A percentile compares a stretch with the other conserved stretches of the same genome.
These are phyloP conservation scores for Platygyra sinensis DNA, from an alignment of 64 coral and sea anemone genomes.

Conservation along the genomic window DNA sequence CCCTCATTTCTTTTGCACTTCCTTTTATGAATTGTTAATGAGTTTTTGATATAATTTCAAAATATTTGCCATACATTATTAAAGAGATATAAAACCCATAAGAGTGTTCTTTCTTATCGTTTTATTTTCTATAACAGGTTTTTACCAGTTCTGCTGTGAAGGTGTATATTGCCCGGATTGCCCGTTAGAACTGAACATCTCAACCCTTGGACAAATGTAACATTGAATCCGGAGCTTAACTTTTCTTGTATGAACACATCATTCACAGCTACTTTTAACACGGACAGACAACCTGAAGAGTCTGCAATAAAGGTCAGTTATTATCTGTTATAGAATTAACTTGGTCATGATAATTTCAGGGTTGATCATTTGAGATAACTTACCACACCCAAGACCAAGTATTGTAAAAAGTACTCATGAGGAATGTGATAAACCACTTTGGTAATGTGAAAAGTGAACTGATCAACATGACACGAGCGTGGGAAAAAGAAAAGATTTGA, in stretches of 20 bases:
- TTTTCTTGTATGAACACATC: constrained; percentile 37
- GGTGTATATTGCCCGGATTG: constrained; percentile 57
- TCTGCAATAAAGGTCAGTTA: constrained; percentile 26
- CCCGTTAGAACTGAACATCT: constrained; percentile 44
- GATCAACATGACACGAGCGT: too few species aligned
- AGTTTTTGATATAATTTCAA: too few species aligned
- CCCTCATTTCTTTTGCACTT: too few species aligned
- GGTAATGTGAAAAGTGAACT: too few species aligned
- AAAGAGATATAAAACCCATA: too few species aligned
- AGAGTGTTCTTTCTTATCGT: background rate
- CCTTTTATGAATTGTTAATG: too few species aligned
- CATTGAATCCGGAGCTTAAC: constrained; percentile 13
- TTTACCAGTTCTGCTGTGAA: constrained; percentile 54
- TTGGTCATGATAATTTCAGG: too few species aligned
- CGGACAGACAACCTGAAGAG: constrained; percentile 25
- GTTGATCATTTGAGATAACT: background rate
- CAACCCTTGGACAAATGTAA: background rate
- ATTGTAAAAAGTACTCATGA: too few species aligned
- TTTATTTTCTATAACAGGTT: background rate
- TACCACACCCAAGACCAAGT: background rate
- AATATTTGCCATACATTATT: too few species aligned
- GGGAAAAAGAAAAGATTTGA: too few species aligned
- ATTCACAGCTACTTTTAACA: constrained; percentile 27
- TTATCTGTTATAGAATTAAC: background rate
- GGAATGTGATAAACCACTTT: too few species aligned